Evolutionary conservation across 2,888 invertebrate species (phyloP).

Genomic region (Eudemis profundana): DNA sequence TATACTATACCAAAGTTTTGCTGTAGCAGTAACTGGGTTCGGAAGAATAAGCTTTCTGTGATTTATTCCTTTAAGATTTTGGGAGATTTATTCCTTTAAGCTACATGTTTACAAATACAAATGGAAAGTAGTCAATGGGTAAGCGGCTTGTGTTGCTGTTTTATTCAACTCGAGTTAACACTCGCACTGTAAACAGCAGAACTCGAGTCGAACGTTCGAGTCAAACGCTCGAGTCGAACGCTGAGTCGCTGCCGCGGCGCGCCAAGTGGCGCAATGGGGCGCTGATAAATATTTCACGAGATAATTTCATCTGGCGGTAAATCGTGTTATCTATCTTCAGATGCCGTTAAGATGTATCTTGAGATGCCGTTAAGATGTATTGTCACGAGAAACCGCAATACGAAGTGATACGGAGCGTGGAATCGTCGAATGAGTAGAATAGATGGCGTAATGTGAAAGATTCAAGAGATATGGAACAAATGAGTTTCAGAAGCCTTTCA

Average conservation of each 20-base stretch:
- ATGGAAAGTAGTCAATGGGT: too few relatives aligned
- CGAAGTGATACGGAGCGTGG: neutral
- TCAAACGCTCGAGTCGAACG: neutral
- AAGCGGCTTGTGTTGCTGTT: too few relatives aligned
- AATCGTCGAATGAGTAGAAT: neutral
- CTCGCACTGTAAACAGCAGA: too few relatives aligned
- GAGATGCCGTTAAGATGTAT: slow-evolving; percentile 21
- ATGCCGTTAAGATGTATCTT: slow-evolving; percentile 26
- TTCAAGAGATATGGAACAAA: slow-evolving; percentile 1
- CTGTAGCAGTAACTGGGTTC: too few relatives aligned
- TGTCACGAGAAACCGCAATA: neutral
- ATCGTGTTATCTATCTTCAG: slow-evolving; percentile 35
- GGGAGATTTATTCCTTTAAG: too few relatives aligned
- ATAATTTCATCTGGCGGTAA: slow-evolving; percentile 37
- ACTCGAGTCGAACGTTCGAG: slow-evolving; percentile 6
- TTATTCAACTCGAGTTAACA: too few relatives aligned
- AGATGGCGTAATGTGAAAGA: neutral
- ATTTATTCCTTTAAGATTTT: too few relatives aligned
- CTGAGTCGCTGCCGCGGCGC: neutral
- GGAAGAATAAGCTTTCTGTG: too few relatives aligned
- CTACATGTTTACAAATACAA: too few relatives aligned
- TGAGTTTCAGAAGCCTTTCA: slow-evolving; percentile 2
- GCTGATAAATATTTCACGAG: slow-evolving; percentile 39
- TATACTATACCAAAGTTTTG: too few relatives aligned
- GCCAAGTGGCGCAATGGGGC: slow-evolving; percentile 30